phyloP scores from a whole-genome alignment of 37 sponge, comb jelly and placozoan genomes.

The Mnemiopsis leidyi region DNA sequence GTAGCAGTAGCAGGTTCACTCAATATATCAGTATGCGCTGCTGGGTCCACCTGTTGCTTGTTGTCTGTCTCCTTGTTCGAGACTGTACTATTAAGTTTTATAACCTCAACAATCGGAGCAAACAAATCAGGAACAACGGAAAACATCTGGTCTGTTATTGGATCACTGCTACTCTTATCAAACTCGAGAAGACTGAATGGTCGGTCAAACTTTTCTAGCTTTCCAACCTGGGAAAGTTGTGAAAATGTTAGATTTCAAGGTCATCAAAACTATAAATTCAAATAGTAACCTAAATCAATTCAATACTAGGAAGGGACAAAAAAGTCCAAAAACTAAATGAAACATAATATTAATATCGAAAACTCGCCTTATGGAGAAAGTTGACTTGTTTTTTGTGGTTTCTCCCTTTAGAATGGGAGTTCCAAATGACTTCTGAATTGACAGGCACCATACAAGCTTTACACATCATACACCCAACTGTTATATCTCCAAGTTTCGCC shows the following conservation, averaged over 20 bases:
- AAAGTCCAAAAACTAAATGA: too few species aligned
- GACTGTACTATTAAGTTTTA: neutral
- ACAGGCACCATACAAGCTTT: conserved; percentile 36
- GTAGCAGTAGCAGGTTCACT: neutral
- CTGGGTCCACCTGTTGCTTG: neutral
- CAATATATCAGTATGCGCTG: neutral
- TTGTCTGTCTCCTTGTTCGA: neutral
- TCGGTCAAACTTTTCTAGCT: neutral
- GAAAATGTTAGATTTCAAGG: neutral
- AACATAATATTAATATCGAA: too few species aligned
- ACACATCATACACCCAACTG: neutral
- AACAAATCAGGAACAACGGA: conserved; percentile 41
- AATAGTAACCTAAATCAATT: too few species aligned
- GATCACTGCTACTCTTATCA: neutral
- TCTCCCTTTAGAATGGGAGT: conserved; percentile 15
- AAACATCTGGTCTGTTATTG: conserved; percentile 9
- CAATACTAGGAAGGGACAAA: too few species aligned
- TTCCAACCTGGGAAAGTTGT: neutral
- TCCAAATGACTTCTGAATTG: conserved; percentile 39
- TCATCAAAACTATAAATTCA: too few species aligned
- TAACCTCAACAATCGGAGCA: conserved; percentile 5
- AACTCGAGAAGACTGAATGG: conserved; percentile 3
- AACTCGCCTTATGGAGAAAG: neutral
- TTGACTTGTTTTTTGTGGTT: conserved; percentile 20
- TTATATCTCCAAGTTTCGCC: conserved; percentile 8